A percentile compares a stretch with the other conserved stretches of the same genome.
These are phyloP conservation scores for Oncorhynchus keta DNA, from an alignment of 2,113 vertebrate species.

Conservation along the genomic window DNA sequence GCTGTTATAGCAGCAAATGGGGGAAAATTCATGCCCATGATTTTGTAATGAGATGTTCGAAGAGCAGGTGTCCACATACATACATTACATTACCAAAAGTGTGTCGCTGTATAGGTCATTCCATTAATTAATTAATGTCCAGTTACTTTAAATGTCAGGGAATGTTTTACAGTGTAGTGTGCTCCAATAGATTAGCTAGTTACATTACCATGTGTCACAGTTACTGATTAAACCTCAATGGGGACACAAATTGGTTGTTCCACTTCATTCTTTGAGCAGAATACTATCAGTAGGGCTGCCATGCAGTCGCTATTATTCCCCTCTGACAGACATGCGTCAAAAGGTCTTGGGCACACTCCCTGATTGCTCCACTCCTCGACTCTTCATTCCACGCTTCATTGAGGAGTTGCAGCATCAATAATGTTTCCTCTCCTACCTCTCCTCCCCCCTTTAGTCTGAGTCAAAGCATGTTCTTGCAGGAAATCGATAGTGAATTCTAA, in stretches of 20 bases:
- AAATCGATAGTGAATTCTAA: too few relatives aligned
- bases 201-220: neutral
- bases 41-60: too few relatives aligned
- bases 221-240: neutral
- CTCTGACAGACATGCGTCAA: neutral
- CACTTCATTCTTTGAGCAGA: neutral
- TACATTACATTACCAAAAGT: too few relatives aligned
- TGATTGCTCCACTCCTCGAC: conserved; percentile 7
- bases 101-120: too few relatives aligned
- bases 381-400: conserved; percentile 24
- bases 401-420: conserved; percentile 18
- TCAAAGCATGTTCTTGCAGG: neutral
- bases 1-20: too few relatives aligned
- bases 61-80: too few relatives aligned
- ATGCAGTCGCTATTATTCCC: neutral
- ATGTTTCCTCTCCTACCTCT: neutral
- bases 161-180: neutral
- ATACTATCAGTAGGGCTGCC: neutral
- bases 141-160: too few relatives aligned
- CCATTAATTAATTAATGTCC: too few relatives aligned
- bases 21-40: too few relatives aligned
- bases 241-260: neutral
- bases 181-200: neutral
- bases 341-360: conserved; percentile 10
- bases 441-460: neutral